phyloP scores from a whole-genome alignment of 2,888 invertebrate species.

The Ophraella communa region DNA sequence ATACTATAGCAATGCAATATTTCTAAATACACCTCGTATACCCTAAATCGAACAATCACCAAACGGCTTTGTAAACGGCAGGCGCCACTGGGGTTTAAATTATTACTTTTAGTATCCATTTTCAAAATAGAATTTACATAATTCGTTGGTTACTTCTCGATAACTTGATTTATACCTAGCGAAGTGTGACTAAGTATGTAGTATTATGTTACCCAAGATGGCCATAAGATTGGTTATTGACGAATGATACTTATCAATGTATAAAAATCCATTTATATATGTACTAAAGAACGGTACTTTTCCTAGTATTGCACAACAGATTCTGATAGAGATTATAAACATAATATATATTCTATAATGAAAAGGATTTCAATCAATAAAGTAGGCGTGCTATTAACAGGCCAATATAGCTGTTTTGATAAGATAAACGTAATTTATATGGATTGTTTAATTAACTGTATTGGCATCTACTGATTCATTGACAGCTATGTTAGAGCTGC shows the following conservation, averaged over 20 bases:
- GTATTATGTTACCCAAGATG: conserved; percentile 23
- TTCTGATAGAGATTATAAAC: not conserved
- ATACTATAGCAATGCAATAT: no score
- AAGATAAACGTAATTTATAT: not conserved
- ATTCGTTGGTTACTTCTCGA: conserved; percentile 13
- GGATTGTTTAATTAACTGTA: no score
- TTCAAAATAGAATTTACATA: conserved; percentile 30
- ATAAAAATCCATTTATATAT: no score
- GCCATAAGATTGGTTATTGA: not conserved
- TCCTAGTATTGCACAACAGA: not conserved
- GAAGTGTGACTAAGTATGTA: conserved; percentile 24
- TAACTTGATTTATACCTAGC: conserved; percentile 28
- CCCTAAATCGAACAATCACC: no score
- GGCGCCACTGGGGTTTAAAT: conserved; percentile 10
- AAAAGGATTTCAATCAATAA: not conserved
- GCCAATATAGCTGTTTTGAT: not conserved
- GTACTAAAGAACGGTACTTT: not conserved
- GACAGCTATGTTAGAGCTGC: no score
- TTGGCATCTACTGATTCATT: no score
- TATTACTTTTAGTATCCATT: conserved; percentile 20
- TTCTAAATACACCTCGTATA: no score
- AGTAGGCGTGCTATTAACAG: not conserved
- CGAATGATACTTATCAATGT: not conserved
- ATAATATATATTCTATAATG: not conserved
- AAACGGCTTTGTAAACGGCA: not conserved